Percentiles rank a stretch among this genome's conserved stretches.
Conservation (phyloP, 2,113 vertebrate genomes). For the Orientallactaga bullata region DNA sequence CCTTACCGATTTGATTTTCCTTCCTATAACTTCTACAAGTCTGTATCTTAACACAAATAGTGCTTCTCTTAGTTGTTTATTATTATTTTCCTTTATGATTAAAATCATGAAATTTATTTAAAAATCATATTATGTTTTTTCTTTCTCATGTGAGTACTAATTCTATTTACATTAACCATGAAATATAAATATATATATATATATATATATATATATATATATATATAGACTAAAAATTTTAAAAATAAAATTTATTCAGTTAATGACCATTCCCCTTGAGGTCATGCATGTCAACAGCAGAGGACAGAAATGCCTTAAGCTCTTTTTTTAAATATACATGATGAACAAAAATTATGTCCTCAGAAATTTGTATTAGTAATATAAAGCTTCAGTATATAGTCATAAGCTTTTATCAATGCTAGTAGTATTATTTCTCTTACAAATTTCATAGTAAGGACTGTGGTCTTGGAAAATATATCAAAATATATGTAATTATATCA, state of each 20-base stretch:
- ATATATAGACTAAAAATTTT: not conserved
- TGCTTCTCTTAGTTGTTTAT: not conserved
- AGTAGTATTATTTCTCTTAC: not conserved
- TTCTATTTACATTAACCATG: not conserved
- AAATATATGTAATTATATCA: not conserved
- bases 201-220: too few species aligned
- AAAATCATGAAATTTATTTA: not conserved
- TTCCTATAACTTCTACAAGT: not conserved
- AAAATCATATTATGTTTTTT: not conserved
- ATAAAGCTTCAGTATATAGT: not conserved
- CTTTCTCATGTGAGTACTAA: not conserved
- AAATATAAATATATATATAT: not conserved
- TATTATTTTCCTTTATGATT: not conserved
- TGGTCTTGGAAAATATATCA: not conserved
- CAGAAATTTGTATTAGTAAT: not conserved
- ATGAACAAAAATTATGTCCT: not conserved
- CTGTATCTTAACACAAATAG: not conserved
- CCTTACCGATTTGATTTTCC: not conserved
- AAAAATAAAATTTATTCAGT: not conserved
- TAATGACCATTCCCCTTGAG: not conserved
- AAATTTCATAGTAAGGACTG: not conserved
- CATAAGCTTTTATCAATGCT: not conserved
- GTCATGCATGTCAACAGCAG: not conserved
- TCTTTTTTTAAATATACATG: not conserved
- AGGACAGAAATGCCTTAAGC: not conserved